Evolutionary conservation across 1,140 invertebrate species (phyloP).

Genomic region (Wasmannia auropunctata): DNA sequence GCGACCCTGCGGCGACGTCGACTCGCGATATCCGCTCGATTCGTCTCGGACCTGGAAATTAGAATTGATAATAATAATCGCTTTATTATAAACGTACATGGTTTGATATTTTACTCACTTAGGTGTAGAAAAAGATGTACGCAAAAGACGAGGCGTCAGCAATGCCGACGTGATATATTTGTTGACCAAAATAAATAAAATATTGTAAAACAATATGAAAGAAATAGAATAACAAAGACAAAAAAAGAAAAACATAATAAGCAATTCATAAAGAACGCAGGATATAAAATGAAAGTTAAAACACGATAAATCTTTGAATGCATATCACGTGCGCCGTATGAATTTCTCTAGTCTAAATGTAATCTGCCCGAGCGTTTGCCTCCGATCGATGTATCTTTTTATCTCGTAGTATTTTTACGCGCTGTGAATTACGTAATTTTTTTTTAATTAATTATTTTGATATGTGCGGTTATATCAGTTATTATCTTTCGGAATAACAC

Average conservation of each 20-base stretch:
- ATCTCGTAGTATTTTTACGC: neutral
- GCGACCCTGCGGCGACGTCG: slow-evolving; percentile 29
- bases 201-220: too few relatives aligned
- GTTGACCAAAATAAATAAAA: too few relatives aligned
- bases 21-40: slow-evolving; percentile 2
- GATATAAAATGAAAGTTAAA: neutral
- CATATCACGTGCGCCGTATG: neutral
- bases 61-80: neutral
- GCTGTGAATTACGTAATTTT: neutral
- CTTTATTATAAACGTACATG: neutral
- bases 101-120: neutral
- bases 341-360: neutral
- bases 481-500: slow-evolving; percentile 20
- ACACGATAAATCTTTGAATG: neutral
- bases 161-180: neutral
- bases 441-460: neutral
- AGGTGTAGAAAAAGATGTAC: neutral
- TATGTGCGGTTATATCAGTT: neutral
- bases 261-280: neutral
- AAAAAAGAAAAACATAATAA: neutral
- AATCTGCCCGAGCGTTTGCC: neutral
- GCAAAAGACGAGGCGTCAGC: neutral
- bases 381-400: neutral
- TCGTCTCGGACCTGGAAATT: neutral
- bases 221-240: neutral